A percentile compares a stretch with the other conserved stretches of the same genome.
Conservation (phyloP, 2,888 invertebrate species). For the Caenorhabditis parvicauda region DNA sequence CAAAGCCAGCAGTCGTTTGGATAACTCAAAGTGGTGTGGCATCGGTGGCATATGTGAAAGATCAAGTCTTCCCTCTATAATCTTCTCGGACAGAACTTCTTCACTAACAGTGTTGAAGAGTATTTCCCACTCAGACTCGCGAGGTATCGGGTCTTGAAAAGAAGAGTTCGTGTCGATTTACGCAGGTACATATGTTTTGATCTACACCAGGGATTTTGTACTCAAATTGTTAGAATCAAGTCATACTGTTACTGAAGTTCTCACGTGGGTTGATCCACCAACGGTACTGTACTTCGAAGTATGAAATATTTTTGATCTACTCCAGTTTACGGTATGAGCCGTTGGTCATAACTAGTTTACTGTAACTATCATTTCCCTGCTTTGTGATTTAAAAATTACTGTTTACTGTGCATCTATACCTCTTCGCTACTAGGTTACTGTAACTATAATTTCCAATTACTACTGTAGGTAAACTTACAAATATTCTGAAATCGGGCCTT, state of each 20-base stretch:
- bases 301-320: no score
- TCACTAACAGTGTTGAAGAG: constrained; percentile 13
- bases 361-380: no score
- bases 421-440: not conserved
- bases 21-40: constrained; percentile 19
- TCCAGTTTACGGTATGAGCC: no score
- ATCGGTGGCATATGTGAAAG: constrained; percentile 12
- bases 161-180: no score
- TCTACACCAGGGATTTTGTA: no score
- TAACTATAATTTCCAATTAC: not conserved
- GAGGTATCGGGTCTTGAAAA: constrained; percentile 26
- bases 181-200: no score
- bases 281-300: no score
- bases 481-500: constrained; percentile 45
- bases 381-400: no score
- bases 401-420: not conserved
- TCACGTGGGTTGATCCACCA: no score
- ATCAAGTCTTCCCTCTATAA: constrained; percentile 20
- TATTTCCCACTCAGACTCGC: constrained; percentile 21
- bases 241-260: no score
- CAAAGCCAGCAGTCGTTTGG: constrained; percentile 9
- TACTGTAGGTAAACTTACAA: constrained; percentile 34
- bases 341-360: no score
- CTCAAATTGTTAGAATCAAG: no score
- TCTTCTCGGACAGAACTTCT: constrained; percentile 16